These are phyloP conservation scores for Cyrtorhinus lividipennis DNA, from an alignment of 1,140 invertebrate species.

Conservation along the genomic window DNA sequence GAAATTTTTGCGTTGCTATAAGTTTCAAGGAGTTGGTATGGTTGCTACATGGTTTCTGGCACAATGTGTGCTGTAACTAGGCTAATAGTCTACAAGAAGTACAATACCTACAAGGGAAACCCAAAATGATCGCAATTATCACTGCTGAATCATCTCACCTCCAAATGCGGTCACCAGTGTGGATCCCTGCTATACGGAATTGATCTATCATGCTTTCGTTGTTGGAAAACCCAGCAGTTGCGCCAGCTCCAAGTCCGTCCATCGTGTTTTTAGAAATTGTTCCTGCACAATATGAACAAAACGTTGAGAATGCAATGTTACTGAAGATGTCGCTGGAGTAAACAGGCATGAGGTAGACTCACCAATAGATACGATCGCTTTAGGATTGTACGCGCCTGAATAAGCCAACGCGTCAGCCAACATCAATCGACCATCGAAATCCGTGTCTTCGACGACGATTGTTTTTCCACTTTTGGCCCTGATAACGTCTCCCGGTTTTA, in stretches of 20 bases:
- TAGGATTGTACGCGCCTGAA: constrained; percentile 41
- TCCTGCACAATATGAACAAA: constrained; percentile 33
- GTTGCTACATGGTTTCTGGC: too few relatives aligned
- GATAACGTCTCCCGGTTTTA: constrained; percentile 77
- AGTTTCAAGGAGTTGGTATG: too few relatives aligned
- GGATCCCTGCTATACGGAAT: constrained; percentile 34
- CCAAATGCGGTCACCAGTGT: constrained; percentile 50
- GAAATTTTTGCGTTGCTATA: too few relatives aligned
- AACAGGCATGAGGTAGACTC: too few relatives aligned
- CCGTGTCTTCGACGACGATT: constrained; percentile 48
- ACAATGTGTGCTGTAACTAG: too few relatives aligned
- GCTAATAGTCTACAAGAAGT: too few relatives aligned
- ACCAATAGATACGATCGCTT: constrained; percentile 46
- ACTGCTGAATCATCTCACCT: too few relatives aligned
- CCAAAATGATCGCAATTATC: too few relatives aligned
- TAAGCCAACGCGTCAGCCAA: constrained; percentile 48
- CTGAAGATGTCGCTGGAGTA: too few relatives aligned
- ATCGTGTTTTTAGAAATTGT: constrained; percentile 28
- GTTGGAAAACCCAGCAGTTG: constrained; percentile 42
- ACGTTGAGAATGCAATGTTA: not conserved
- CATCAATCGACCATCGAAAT: constrained; percentile 46
- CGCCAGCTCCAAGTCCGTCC: constrained; percentile 35
- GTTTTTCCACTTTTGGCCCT: constrained; percentile 63
- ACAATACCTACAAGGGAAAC: too few relatives aligned
- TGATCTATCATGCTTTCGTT: constrained; percentile 34